phyloP scores from a whole-genome alignment of 2,888 invertebrate genomes.

The Cactoblastis cactorum region DNA sequence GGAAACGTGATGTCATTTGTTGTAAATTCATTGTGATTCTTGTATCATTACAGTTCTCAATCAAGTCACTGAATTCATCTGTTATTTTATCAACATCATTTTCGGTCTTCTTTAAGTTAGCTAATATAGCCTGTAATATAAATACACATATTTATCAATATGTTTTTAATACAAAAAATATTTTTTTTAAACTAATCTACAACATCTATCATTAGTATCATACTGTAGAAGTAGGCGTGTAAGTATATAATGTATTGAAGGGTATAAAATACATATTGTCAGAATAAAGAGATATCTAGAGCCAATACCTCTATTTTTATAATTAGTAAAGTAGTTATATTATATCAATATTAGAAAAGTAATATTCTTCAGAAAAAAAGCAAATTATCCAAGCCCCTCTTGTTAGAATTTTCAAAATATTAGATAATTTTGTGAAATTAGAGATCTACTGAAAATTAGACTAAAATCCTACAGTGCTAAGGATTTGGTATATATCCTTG shows the following conservation, averaged over 20 bases:
- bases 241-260: constrained; percentile 23
- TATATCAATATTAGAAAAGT: constrained; percentile 17
- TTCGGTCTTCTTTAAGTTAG: constrained; percentile 90
- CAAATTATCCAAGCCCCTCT: constrained; percentile 3
- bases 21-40: constrained; percentile 93
- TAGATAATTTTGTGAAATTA: constrained; percentile 54
- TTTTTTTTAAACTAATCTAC: constrained; percentile 60
- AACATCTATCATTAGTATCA: constrained; percentile 68
- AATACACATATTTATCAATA: constrained; percentile 7
- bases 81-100: constrained; percentile 91
- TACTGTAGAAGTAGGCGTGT: constrained; percentile 30
- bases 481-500: constrained; percentile 34
- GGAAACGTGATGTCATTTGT: constrained; percentile 93
- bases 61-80: constrained; percentile 90
- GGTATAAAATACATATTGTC: constrained; percentile 22
- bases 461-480: constrained; percentile 60
- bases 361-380: constrained; percentile 24
- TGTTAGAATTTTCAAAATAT: constrained; percentile 44
- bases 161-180: neutral
- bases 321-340: constrained; percentile 32
- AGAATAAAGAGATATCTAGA: constrained; percentile 40
- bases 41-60: constrained; percentile 91
- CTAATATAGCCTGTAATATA: constrained; percentile 83
- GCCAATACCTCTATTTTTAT: constrained; percentile 42
- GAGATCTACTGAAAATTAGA: constrained; percentile 71